Conservation (phyloP, 2,113 vertebrate genomes). For the Oplegnathus fasciatus region DNA sequence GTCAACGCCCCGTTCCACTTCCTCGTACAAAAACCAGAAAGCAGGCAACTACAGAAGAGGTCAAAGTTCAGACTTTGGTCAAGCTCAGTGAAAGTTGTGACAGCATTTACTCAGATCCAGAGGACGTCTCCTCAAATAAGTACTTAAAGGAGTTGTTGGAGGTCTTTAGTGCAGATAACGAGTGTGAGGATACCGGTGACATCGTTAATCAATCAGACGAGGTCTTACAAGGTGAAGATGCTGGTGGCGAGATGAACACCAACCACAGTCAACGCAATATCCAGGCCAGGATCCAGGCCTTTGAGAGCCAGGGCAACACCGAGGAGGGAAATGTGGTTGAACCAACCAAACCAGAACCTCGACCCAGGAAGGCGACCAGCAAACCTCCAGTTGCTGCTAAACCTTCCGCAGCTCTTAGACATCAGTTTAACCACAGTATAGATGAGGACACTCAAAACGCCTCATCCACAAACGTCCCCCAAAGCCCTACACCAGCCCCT, state of each 20-base stretch:
- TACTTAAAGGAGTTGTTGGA: conserved; percentile 82
- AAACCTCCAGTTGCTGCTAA: conserved; percentile 87
- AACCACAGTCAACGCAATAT: conserved; percentile 88
- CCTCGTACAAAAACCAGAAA: conserved; percentile 90
- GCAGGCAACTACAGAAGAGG: conserved; percentile 80
- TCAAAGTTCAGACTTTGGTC: conserved; percentile 77
- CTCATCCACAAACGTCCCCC: conserved; percentile 38
- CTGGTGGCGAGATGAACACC: conserved; percentile 85
- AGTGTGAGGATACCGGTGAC: conserved; percentile 37
- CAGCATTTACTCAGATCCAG: background rate
- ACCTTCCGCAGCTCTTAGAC: conserved; percentile 85
- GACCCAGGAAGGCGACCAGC: conserved; percentile 80
- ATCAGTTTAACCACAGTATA: conserved; percentile 47
- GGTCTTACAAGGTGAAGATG: conserved; percentile 52
- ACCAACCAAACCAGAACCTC: conserved; percentile 82
- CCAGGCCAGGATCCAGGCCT: conserved; percentile 91
- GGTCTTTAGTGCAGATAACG: conserved; percentile 73
- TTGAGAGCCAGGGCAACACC: conserved; percentile 86
- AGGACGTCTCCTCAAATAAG: conserved; percentile 52
- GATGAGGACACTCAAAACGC: conserved; percentile 47
- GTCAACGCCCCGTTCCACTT: conserved; percentile 87
- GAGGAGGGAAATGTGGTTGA: conserved; percentile 73
- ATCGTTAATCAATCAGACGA: conserved; percentile 25
- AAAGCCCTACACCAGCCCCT: conserved; percentile 79
- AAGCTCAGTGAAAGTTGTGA: conserved; percentile 69